A percentile compares a stretch with the other conserved stretches of the same genome.
Conservation (phyloP, 2,888 invertebrate species). For the Drosophila niveifrons region DNA sequence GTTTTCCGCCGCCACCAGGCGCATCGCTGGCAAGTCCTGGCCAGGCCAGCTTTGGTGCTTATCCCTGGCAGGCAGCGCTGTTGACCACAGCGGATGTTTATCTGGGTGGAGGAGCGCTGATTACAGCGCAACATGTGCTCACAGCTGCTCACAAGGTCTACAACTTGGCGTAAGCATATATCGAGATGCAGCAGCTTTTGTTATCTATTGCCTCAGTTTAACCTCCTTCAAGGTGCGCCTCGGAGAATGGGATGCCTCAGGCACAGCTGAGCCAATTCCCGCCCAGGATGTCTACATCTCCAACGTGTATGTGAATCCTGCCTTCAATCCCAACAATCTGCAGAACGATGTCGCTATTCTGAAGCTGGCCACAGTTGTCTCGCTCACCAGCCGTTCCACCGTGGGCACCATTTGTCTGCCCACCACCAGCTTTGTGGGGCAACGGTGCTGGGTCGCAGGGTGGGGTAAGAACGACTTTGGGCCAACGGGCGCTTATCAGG, state of each 20-base stretch:
- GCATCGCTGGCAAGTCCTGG: slow-evolving; percentile 85
- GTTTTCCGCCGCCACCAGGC: slow-evolving; percentile 82
- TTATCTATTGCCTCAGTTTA: slow-evolving; percentile 57
- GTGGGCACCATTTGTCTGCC: slow-evolving; percentile 88
- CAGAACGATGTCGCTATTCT: slow-evolving; percentile 94
- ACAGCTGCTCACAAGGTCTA: slow-evolving; percentile 91
- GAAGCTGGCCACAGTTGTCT: slow-evolving; percentile 88
- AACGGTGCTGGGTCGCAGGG: slow-evolving; percentile 89
- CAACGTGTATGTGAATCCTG: slow-evolving; percentile 88
- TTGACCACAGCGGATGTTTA: slow-evolving; percentile 88
- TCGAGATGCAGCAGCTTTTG: not conserved
- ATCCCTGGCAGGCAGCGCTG: slow-evolving; percentile 90
- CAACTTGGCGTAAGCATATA: slow-evolving; percentile 87
- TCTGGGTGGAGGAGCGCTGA: slow-evolving; percentile 90
- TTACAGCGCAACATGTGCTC: slow-evolving; percentile 89
- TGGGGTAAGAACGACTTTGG: slow-evolving; percentile 94
- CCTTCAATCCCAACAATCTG: slow-evolving; percentile 90
- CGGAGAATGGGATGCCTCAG: slow-evolving; percentile 91
- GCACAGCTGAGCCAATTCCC: slow-evolving; percentile 88
- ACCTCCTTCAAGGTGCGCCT: slow-evolving; percentile 88
- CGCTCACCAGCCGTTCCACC: slow-evolving; percentile 86
- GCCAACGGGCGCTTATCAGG: slow-evolving; percentile 85
- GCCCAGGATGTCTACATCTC: slow-evolving; percentile 88
- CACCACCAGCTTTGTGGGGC: slow-evolving; percentile 86
- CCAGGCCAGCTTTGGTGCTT: slow-evolving; percentile 89